phyloP scores from a whole-genome alignment of 1,140 invertebrate species.

The Caenorhabditis remanei region DNA sequence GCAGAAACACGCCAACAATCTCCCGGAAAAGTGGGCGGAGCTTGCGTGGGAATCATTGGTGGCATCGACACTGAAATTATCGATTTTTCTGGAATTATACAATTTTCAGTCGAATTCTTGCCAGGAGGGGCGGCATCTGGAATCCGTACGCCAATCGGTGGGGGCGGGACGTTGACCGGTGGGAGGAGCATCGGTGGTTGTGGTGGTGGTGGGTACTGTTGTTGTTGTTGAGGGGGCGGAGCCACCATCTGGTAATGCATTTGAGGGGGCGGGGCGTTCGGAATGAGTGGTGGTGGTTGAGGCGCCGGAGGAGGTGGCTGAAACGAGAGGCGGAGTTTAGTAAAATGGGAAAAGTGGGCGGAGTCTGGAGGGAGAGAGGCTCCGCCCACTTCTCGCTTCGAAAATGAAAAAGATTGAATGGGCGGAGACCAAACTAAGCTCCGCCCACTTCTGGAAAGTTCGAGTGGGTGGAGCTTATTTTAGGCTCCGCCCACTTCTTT shows the following conservation, averaged over 20 bases:
- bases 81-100: no score
- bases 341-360: no score
- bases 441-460: no score
- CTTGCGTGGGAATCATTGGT: neutral
- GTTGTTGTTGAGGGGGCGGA: neutral
- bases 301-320: neutral
- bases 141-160: slow-evolving; percentile 20
- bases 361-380: no score
- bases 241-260: slow-evolving; percentile 2
- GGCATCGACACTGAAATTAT: neutral
- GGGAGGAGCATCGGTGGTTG: neutral
- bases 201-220: neutral
- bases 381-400: no score
- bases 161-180: slow-evolving; percentile 6
- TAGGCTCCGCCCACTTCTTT: no score
- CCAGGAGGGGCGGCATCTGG: slow-evolving; percentile 1
- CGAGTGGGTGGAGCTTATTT: no score
- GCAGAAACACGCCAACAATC: slow-evolving; percentile 8
- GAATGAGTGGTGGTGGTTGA: neutral
- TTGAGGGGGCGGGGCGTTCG: slow-evolving; percentile 5
- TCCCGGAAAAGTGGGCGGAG: neutral
- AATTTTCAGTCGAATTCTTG: neutral
- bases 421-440: no score
- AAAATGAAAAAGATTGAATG: no score
- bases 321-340: neutral